Conservation (phyloP, 2,113 vertebrate genomes). For the Tetrao urogallus region DNA sequence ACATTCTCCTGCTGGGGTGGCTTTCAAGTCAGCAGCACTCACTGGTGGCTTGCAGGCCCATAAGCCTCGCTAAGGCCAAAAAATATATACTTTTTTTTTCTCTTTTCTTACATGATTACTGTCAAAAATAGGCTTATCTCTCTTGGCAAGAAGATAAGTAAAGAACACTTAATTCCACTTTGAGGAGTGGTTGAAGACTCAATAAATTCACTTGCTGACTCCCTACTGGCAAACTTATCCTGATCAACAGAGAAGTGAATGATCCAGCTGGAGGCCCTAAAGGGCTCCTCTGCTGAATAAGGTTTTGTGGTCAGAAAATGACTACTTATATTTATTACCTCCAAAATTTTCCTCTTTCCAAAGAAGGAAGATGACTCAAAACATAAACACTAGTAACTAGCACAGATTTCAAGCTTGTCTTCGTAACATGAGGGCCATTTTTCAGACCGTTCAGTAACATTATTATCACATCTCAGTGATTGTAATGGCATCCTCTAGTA, state of each 20-base stretch:
- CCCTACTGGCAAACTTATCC: neutral
- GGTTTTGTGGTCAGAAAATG: neutral
- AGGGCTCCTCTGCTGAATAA: neutral
- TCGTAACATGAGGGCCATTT: neutral
- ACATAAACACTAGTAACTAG: neutral
- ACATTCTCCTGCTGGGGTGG: neutral
- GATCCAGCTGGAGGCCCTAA: accelerated
- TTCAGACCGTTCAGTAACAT: neutral
- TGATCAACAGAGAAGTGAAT: neutral
- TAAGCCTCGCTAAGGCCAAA: neutral
- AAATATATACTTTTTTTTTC: neutral
- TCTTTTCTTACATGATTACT: neutral
- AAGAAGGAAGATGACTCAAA: neutral
- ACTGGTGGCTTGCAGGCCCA: neutral
- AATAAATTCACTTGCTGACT: neutral
- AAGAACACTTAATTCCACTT: neutral
- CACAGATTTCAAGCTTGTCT: neutral
- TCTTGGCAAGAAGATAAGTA: neutral
- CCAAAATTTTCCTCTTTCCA: neutral
- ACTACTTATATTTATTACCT: neutral
- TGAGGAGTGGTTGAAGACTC: neutral
- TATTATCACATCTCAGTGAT: neutral
- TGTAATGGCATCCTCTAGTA: neutral
- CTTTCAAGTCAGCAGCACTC: neutral
- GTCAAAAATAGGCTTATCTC: neutral